Evolutionary conservation across 2,888 invertebrate genomes (phyloP).

Genomic region (Dryobotodes eremita): DNA sequence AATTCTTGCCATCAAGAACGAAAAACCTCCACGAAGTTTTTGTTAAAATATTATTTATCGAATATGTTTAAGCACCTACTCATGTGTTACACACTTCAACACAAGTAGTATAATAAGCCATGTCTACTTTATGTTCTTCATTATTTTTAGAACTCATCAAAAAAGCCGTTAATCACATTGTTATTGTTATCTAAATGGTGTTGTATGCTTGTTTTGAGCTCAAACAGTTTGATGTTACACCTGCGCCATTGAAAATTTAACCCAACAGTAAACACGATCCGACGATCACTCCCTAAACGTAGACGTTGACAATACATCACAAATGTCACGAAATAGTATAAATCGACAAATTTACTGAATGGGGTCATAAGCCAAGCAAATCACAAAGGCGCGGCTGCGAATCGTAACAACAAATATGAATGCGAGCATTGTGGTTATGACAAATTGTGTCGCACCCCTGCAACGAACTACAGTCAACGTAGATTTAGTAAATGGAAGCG

Average conservation of each 20-base stretch:
- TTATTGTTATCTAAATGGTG: conserved; percentile 71
- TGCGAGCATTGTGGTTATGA: conserved; percentile 76
- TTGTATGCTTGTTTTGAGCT: conserved; percentile 71
- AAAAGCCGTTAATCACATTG: conserved; percentile 68
- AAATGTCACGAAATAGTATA: conserved; percentile 56
- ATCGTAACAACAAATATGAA: conserved; percentile 76
- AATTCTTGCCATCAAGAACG: neutral
- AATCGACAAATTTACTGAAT: conserved; percentile 73
- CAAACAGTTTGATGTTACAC: conserved; percentile 78
- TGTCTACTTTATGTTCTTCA: conserved; percentile 43
- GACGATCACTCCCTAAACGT: conserved; percentile 36
- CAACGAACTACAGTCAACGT: conserved; percentile 59
- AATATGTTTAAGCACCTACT: neutral
- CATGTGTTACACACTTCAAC: conserved; percentile 6
- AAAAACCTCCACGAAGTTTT: neutral
- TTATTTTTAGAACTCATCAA: conserved; percentile 54
- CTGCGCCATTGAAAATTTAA: conserved; percentile 66
- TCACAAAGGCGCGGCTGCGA: conserved; percentile 69
- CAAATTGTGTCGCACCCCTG: conserved; percentile 76
- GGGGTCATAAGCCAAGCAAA: conserved; percentile 69
- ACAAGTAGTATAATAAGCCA: neutral
- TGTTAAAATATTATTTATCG: too few species aligned
- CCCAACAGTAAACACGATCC: conserved; percentile 48
- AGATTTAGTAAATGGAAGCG: conserved; percentile 62
- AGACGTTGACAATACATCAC: conserved; percentile 54